Base-by-base conservation (phyloP, 53 echinoderm and acorn worm genomes). In the Zoroaster sp. region DNA sequence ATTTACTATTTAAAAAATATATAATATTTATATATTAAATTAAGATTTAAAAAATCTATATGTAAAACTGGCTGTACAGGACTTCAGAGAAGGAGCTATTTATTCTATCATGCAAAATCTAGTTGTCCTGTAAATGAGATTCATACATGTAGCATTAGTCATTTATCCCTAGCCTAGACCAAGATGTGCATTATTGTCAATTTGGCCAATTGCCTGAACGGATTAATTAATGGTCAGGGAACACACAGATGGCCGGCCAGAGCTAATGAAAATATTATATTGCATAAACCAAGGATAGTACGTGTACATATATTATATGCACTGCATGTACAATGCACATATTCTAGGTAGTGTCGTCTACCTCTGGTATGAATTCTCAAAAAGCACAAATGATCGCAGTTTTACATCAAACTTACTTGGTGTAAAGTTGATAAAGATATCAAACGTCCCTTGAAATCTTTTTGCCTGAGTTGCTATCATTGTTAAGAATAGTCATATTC, bases 141-240 rank as follows among this genome's bases (percentile, higher is more conserved):
- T 85, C 20, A 46, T 36, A 3, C 30, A 55, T n/a, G 37, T 39
- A 55, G 53, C 49, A 47, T 35, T 52, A 47, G 31, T 20, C 71
- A 70, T 71, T 72, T 17, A 69, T 6, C 39, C 37, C 9, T 8
- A 3, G 9, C 34, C 14, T 10, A 38, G 31, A 18, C 85, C 30
- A n/a, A 71, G 85, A 36, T 21, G 49, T 44, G 36, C 85, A 83
- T 46, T 66, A 72, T 49, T 71, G 20, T 69, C 35, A 49, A 71
- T 85, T 85, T 85, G 71, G 85, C 70, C 85, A 85, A 85, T 85
- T 85, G 69, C 85, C 85, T 85, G 46, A 35, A 25, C 42, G 38
- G 44, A 46, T 85, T 70, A 36, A 85, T 72, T 46, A 35, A 43
- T 85, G 85, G 85, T 85, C 85, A 85, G 70, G 69, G 85, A 85